These are phyloP conservation scores for Mycalesis mineus DNA, from an alignment of 2,888 invertebrate genomes.

Conservation along the genomic window DNA sequence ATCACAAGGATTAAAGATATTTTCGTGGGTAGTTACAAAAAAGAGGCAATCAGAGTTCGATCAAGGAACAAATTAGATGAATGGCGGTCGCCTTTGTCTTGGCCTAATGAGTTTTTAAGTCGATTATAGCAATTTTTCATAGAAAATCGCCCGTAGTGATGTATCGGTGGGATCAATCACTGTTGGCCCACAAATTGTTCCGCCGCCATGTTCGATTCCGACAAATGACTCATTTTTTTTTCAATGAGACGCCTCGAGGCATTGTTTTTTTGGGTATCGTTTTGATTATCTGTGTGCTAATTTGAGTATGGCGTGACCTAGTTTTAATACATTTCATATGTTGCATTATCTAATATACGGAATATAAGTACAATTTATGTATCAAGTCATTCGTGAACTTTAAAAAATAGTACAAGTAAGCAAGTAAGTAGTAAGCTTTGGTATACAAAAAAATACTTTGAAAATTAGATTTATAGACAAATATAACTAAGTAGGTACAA, in stretches of 20 bases:
- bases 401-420: too few relatives aligned
- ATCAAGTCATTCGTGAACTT: too few relatives aligned
- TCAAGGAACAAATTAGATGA: constrained; percentile 74
- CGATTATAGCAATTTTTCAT: constrained; percentile 79
- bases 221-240: constrained; percentile 27
- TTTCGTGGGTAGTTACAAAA: constrained; percentile 49
- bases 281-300: not conserved
- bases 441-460: too few relatives aligned
- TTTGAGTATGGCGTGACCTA: constrained; percentile 1
- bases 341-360: too few relatives aligned
- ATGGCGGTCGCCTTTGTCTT: constrained; percentile 77
- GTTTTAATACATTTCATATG: not conserved
- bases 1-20: constrained; percentile 34
- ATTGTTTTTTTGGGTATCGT: not conserved
- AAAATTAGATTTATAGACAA: too few relatives aligned
- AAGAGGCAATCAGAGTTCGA: constrained; percentile 68
- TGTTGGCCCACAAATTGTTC: constrained; percentile 68
- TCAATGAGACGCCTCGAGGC: constrained; percentile 6
- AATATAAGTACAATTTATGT: too few relatives aligned
- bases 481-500: too few relatives aligned
- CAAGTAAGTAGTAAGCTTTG: too few relatives aligned
- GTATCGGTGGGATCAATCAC: constrained; percentile 77
- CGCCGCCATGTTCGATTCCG: constrained; percentile 53
- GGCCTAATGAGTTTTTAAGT: constrained; percentile 78
- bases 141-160: constrained; percentile 78